Conservation (phyloP, 2,888 invertebrate genomes). For the Heliconius ethilla region DNA sequence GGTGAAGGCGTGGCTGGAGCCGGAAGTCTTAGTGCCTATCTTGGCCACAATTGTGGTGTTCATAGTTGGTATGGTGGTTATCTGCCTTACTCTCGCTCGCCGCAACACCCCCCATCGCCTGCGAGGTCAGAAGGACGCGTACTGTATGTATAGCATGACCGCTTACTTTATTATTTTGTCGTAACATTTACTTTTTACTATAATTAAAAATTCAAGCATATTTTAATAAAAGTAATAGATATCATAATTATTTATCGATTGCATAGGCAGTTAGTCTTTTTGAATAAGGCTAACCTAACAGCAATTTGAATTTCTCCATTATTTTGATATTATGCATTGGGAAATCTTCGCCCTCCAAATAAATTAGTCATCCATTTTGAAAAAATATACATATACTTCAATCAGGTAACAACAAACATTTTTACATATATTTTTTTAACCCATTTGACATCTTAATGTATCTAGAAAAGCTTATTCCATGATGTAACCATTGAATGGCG, state of each 20-base stretch:
- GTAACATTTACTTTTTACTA: conserved; percentile 4
- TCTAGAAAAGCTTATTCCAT: conserved; percentile 18
- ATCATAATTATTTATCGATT: neutral
- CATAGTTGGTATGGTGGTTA: conserved; percentile 93
- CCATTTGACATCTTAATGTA: neutral
- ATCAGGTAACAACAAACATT: neutral
- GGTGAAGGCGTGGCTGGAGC: conserved; percentile 93
- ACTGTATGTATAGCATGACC: conserved; percentile 86
- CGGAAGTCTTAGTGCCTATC: conserved; percentile 94
- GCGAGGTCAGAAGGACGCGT: conserved; percentile 89
- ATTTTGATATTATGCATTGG: neutral
- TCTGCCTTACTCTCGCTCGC: conserved; percentile 93
- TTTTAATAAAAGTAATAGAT: neutral
- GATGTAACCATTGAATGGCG: neutral
- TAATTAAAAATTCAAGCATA: neutral
- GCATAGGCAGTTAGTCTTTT: neutral
- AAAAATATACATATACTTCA: neutral
- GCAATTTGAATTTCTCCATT: neutral
- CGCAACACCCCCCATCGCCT: conserved; percentile 91
- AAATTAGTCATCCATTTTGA: neutral
- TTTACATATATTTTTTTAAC: neutral
- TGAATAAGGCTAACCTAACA: neutral
- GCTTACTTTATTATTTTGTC: conserved; percentile 59
- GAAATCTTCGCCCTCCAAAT: neutral
- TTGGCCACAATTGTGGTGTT: conserved; percentile 94